phyloP scores from a whole-genome alignment of 2,888 invertebrate genomes.

The Patella pellucida region DNA sequence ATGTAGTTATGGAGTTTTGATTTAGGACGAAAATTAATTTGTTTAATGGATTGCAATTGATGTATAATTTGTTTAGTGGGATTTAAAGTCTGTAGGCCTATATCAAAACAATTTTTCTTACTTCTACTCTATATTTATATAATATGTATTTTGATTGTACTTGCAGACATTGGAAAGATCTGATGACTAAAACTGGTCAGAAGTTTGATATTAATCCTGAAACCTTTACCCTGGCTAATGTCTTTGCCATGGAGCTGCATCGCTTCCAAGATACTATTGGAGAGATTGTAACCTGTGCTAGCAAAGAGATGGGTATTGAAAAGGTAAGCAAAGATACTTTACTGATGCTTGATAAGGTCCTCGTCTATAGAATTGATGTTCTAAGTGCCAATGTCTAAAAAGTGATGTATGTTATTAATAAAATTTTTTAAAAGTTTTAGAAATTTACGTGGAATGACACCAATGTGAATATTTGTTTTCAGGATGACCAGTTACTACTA shows the following conservation, averaged over 20 bases:
- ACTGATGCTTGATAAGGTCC: no score
- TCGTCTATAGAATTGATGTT: no score
- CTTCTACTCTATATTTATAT: background rate
- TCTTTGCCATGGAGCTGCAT: constrained; percentile 93
- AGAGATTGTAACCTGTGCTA: constrained; percentile 88
- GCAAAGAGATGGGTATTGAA: constrained; percentile 92
- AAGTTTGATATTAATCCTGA: constrained; percentile 89
- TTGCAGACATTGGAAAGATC: constrained; percentile 85
- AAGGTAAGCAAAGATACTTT: constrained; percentile 70
- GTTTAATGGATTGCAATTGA: no score
- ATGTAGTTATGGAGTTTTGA: no score
- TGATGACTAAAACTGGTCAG: constrained; percentile 87
- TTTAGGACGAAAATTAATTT: no score
- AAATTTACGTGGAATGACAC: no score
- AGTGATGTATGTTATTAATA: no score
- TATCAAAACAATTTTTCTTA: background rate
- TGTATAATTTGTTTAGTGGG: background rate
- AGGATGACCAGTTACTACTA: no score
- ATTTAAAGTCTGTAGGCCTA: background rate
- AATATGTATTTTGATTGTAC: background rate
- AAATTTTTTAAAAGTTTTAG: no score
- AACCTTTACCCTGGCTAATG: constrained; percentile 90
- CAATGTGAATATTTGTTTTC: no score
- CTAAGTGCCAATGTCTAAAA: no score
- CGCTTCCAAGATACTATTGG: constrained; percentile 85